phyloP scores from a whole-genome alignment of 2,797 vertebrate species.

The Chrosomus eos region DNA sequence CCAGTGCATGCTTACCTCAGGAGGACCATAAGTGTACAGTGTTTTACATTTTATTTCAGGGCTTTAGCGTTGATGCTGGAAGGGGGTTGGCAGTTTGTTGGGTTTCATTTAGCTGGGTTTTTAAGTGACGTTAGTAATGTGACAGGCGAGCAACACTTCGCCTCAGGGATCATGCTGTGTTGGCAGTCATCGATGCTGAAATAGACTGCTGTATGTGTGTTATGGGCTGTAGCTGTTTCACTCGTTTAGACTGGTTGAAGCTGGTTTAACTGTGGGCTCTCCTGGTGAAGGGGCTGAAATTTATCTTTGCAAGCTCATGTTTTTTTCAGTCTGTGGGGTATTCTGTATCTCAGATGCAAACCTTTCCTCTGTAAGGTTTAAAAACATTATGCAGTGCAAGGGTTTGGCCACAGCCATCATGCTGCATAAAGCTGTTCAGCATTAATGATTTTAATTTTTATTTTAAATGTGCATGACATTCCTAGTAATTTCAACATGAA shows the following conservation, averaged over 20 bases:
- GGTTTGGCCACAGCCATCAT: background rate
- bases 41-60: background rate
- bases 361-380: background rate
- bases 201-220: slow-evolving; percentile 12
- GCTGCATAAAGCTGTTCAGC: slow-evolving; percentile 2
- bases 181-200: slow-evolving; percentile 12
- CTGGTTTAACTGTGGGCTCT: slow-evolving; percentile 32
- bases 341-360: slow-evolving; percentile 5
- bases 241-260: slow-evolving; percentile 36
- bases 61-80: background rate
- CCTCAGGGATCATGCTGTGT: background rate
- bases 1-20: background rate
- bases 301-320: slow-evolving; percentile 34
- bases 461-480: background rate
- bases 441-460: background rate
- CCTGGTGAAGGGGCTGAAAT: slow-evolving; percentile 43
- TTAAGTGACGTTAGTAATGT: background rate
- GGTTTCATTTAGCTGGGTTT: background rate
- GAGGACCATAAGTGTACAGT: slow-evolving; percentile 5
- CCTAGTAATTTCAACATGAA: background rate
- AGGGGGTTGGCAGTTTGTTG: background rate
- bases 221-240: background rate
- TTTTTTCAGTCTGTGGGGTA: background rate
- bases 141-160: background rate
- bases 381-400: background rate